These are phyloP conservation scores for Scalopus aquaticus DNA, from an alignment of 2,113 vertebrate species.

Conservation along the genomic window DNA sequence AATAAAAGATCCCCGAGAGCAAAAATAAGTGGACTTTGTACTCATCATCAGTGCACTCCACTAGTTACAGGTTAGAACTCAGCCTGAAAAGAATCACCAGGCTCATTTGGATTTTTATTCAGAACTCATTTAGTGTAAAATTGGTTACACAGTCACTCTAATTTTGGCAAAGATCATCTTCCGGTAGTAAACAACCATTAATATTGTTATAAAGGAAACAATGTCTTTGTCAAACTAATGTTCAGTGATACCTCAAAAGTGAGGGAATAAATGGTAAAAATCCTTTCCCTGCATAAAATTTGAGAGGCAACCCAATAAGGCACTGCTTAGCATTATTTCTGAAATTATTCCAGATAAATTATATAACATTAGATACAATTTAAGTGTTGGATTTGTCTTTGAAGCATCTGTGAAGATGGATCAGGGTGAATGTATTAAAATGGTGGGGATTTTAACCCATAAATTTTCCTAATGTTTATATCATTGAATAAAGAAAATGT, in stretches of 20 bases:
- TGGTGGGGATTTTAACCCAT: constrained; percentile 19
- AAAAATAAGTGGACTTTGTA: background rate
- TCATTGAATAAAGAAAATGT: constrained; percentile 2
- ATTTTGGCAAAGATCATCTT: background rate
- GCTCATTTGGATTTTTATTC: background rate
- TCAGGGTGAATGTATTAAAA: background rate
- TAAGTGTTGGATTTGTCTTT: constrained; percentile 37
- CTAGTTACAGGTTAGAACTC: background rate
- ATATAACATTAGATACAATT: background rate
- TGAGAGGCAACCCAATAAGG: background rate
- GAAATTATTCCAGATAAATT: background rate
- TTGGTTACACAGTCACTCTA: background rate
- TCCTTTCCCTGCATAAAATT: background rate
- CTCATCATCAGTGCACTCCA: background rate
- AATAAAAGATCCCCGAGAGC: background rate
- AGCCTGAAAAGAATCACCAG: background rate
- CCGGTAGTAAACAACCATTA: background rate
- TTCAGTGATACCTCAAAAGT: background rate
- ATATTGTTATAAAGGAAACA: background rate
- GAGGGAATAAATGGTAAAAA: background rate
- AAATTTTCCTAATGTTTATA: background rate
- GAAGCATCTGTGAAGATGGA: background rate
- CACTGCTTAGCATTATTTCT: background rate
- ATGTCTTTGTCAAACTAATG: background rate
- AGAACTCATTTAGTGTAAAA: background rate